Base-by-base conservation (phyloP, 2,797 vertebrate genomes). In the Hephaestus fuliginosus region DNA sequence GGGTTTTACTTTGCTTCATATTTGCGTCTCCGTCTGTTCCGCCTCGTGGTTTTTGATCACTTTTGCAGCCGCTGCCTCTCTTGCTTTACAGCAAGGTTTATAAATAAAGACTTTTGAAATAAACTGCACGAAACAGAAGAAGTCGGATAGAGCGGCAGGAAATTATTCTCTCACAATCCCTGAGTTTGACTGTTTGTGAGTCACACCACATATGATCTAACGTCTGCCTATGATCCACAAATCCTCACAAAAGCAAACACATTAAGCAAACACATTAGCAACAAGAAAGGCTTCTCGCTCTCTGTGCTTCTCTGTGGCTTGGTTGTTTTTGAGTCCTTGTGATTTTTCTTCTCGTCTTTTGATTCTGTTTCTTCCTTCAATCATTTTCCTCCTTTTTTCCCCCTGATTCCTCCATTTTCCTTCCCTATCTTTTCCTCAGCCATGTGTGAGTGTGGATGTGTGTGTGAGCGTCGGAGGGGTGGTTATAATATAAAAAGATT, bases 401-500 rank as follows among this genome's bases (percentile, higher is more conserved):
- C 9, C 65, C 51, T 64, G 39, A 53, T 63, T 81, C 79, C 30
- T 64, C 20, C 51, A 28, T 55, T 60, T 70, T 11, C 39, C 43
- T 44, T 58, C 67, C 55, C 22, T 25, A 5, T 70, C 52, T 57
- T 41, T 67, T 70, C 6, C n/a, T 64, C 36, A 5, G 0, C 43
- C 2, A 9, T 68, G 43, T 25, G 25, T 25, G 25, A 25, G 25
- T 25, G 25, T 72, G 70, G 63, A 70, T 70, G 36, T 49, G 61
- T 65, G 67, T 68, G 53, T 80, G 76, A 79, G 25, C 57, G 51
- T 80, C 70, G 52, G 75, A 77, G 64, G 70, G 33, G 1, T 68
- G 80, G 57, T 80, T 85, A 56, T 78, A 86, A 80, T 75, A 87
- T 90, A 90, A 92, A 88, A 88, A 91, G 85, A 85, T 85, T 90